phyloP scores from a whole-genome alignment of 2,888 invertebrate genomes.

The Hymenopus coronatus region DNA sequence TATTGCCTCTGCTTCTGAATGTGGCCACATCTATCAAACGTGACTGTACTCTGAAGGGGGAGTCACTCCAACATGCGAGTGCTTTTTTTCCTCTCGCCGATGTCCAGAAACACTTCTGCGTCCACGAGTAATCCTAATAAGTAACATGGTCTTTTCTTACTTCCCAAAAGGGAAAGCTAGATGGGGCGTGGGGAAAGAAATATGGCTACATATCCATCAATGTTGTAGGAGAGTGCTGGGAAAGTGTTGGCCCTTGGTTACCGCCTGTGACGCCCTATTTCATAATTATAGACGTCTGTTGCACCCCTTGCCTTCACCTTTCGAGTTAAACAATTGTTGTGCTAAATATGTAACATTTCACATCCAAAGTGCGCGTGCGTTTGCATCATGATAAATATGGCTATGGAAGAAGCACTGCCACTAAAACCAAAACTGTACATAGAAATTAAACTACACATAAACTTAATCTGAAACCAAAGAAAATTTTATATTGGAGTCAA shows the following conservation, averaged over 20 bases:
- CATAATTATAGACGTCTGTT: background rate
- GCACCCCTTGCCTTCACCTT: background rate
- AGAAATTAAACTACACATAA: too few relatives aligned
- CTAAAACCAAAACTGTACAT: too few relatives aligned
- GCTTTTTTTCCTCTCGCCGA: background rate
- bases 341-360: too few relatives aligned
- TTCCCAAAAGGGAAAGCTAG: background rate
- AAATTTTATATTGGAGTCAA: too few relatives aligned
- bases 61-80: background rate
- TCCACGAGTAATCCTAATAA: constrained; percentile 7
- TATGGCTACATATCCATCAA: constrained; percentile 18
- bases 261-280: background rate
- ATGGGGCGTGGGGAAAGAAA: constrained; percentile 10
- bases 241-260: background rate
- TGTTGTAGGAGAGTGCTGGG: background rate
- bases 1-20: background rate
- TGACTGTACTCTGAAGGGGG: background rate
- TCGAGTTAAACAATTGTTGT: background rate
- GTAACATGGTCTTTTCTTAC: background rate
- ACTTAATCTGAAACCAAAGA: too few relatives aligned
- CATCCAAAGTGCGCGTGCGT: too few relatives aligned
- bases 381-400: too few relatives aligned
- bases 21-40: background rate
- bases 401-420: too few relatives aligned
- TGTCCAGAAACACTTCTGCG: background rate